Conservation (phyloP, 1,140 invertebrate genomes). For the Bombus sibiricus region DNA sequence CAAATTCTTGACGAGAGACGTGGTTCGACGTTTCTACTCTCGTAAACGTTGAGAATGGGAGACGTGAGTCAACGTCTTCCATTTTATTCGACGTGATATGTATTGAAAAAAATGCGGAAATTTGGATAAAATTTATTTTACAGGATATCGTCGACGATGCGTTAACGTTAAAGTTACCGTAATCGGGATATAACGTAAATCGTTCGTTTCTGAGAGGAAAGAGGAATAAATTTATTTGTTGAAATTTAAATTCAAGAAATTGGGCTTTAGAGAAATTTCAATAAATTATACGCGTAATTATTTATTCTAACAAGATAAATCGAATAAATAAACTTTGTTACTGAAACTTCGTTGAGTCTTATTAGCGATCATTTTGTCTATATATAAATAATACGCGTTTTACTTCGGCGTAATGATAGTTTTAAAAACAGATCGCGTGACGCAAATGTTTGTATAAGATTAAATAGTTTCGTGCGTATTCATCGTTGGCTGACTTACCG, state of each 20-base stretch:
- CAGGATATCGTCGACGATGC: no score
- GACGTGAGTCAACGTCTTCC: no score
- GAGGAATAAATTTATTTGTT: not conserved
- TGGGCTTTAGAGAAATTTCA: no score
- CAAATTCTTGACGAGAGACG: not conserved
- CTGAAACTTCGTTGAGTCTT: not conserved
- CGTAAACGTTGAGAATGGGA: no score
- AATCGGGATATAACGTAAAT: no score
- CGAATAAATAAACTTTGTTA: not conserved
- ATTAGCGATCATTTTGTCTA: not conserved
- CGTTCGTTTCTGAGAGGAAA: no score
- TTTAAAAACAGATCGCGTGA: not conserved
- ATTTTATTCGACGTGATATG: no score
- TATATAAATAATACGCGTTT: not conserved
- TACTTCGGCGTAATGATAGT: not conserved
- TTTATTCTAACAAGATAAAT: not conserved
- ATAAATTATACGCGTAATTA: not conserved
- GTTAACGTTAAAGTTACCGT: no score
- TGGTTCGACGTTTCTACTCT: no score
- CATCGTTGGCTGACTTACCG: not conserved
- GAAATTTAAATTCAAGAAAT: no score
- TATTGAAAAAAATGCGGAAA: not conserved
- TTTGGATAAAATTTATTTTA: not conserved
- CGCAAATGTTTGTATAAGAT: constrained; percentile 1
- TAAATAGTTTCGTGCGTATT: constrained; percentile 10